These are phyloP conservation scores for Tachystola acroxantha DNA, from an alignment of 2,888 invertebrate genomes.

Conservation along the genomic window DNA sequence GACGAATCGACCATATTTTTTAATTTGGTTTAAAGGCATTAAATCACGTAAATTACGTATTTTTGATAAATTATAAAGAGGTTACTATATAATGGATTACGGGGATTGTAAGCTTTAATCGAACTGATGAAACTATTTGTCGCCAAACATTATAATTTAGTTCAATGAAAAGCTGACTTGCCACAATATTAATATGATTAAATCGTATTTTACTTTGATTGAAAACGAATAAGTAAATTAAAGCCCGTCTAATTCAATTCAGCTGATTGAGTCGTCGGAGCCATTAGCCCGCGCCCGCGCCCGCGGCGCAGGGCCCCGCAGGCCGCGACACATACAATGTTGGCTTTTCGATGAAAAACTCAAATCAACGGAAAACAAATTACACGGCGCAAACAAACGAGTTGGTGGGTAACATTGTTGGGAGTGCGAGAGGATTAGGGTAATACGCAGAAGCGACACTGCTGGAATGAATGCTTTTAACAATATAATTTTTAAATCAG, in stretches of 20 bases:
- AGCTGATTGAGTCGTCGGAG: constrained; percentile 4
- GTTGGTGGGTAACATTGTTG: constrained; percentile 50
- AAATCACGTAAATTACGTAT: too few relatives aligned
- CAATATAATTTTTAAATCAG: too few relatives aligned
- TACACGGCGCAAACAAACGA: constrained; percentile 38
- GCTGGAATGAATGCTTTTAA: too few relatives aligned
- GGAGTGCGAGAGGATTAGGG: constrained; percentile 10
- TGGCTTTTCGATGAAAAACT: not conserved
- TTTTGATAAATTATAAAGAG: too few relatives aligned
- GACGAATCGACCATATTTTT: too few relatives aligned
- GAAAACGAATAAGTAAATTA: constrained; percentile 35
- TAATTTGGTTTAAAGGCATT: too few relatives aligned
- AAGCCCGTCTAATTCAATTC: constrained; percentile 11
- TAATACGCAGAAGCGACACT: too few relatives aligned
- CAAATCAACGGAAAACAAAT: constrained; percentile 48
- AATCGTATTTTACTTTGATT: not conserved
- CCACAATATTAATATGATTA: constrained; percentile 20
- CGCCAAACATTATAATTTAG: too few relatives aligned
- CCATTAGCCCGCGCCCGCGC: not conserved
- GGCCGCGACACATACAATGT: not conserved
- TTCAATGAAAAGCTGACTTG: too few relatives aligned
- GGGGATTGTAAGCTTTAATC: too few relatives aligned
- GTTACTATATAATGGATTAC: too few relatives aligned
- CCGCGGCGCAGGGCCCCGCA: not conserved
- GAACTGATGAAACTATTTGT: too few relatives aligned